Base-by-base conservation (phyloP, 37 sponge, comb jelly and placozoan genomes). In the Agelas oroides region DNA sequence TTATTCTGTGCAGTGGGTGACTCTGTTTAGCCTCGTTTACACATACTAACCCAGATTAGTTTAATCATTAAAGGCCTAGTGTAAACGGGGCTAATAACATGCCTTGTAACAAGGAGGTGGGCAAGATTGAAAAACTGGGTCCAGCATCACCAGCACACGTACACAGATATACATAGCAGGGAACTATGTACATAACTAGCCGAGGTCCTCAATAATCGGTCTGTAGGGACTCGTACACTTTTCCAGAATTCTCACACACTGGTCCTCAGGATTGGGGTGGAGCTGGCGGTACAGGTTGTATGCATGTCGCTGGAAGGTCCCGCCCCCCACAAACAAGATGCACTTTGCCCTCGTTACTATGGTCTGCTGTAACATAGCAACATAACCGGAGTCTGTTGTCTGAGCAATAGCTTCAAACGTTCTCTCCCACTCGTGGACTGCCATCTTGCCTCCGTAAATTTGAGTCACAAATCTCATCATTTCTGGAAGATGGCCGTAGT, bases 291-390 rank as follows among this genome's bases (percentile, higher is more conserved):
- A 86, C 73, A 86, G 30, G 63, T 62, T 28, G 16, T 36, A 36
- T 17, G 87, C 71, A 21, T 86, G 80, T 60, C 64, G 71, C 61
- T 86, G 87, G 53, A 86, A 86, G 1, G 72, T 35, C 15, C 87
- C 87, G 2, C 80, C 84, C 3, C 89, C 89, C n/a, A 68, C 77
- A 58, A 89, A 82, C 19, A 89, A 34, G 21, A 89, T 71, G 52
- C 90, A 89, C 66, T 79, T 84, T 34, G 85, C 78, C 36, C 30
- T 78, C 13, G 73, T 56, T 13, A 78, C 85, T 35, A 89, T 39
- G 12, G 58, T 25, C 53, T 79, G 73, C 66, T 89, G 84, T 27
- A 89, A 38, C 53, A 70, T 68, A 8, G 72, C 83, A 64, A 77
- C 65, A 46, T 84, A 89, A 13, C 75, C 85, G 25, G 58, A 41